Percentiles rank a stretch among this genome's conserved stretches.
phyloP scores from a whole-genome alignment of 1,140 invertebrate genomes.

The Coptotermes formosanus region DNA sequence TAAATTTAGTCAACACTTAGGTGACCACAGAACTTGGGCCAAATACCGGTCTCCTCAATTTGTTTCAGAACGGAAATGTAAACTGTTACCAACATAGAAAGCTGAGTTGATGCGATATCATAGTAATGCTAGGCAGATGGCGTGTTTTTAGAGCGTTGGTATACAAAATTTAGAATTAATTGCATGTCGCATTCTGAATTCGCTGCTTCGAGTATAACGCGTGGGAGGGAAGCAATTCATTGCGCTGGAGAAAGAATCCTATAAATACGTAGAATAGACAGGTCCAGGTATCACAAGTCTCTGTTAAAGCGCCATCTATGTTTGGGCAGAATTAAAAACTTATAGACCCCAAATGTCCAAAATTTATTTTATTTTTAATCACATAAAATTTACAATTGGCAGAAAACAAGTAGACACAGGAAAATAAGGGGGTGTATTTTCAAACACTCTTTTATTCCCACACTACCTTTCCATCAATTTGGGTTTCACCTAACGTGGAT shows the following conservation, averaged over 20 bases:
- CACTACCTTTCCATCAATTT: background rate
- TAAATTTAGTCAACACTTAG: background rate
- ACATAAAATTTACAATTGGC: background rate
- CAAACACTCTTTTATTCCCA: too few species aligned
- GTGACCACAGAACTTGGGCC: background rate
- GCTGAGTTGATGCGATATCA: background rate
- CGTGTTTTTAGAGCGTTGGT: background rate
- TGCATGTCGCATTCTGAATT: background rate
- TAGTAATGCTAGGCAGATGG: background rate
- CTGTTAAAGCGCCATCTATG: background rate
- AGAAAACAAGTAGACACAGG: background rate
- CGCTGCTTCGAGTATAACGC: background rate
- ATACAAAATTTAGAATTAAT: background rate
- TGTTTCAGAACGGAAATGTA: background rate
- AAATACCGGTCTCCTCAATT: background rate
- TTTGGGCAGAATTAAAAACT: background rate
- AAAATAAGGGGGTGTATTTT: background rate
- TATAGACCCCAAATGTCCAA: background rate
- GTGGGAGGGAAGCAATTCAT: background rate
- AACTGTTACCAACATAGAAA: background rate
- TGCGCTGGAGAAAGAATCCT: background rate
- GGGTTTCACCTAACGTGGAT: background rate
- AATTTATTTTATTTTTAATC: constrained; percentile 13
- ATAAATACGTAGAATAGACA: background rate
- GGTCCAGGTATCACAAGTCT: background rate